These are phyloP conservation scores for Tichodroma muraria DNA, from an alignment of 2,113 vertebrate genomes.

Conservation along the genomic window DNA sequence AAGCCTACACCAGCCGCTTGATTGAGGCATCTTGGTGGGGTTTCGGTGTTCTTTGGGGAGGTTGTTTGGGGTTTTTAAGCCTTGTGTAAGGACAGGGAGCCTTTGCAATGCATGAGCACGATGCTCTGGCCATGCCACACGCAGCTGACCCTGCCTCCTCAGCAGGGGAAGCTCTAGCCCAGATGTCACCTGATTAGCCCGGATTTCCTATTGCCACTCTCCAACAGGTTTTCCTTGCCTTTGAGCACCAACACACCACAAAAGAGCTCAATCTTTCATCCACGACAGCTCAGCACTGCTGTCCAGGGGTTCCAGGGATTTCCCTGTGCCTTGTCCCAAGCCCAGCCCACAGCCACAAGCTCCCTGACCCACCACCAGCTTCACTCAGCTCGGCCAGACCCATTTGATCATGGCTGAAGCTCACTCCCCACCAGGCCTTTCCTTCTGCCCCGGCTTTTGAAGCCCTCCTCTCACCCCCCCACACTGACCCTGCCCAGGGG, in stretches of 20 bases:
- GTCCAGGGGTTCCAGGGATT: background rate
- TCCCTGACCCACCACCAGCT: fast-evolving
- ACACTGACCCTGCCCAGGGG: background rate
- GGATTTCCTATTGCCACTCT: fast-evolving
- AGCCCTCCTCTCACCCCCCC: background rate
- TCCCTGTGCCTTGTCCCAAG: fast-evolving
- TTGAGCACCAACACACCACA: background rate
- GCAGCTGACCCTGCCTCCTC: no score
- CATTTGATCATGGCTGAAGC: fast-evolving
- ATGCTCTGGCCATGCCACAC: fast-evolving
- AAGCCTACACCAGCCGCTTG: background rate
- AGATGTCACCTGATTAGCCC: fast-evolving
- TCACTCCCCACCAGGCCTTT: fast-evolving
- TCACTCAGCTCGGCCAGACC: fast-evolving
- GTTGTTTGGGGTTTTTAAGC: background rate
- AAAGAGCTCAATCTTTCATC: background rate
- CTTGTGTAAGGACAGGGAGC: background rate
- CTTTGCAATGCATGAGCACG: background rate
- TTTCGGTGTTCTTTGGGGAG: fast-evolving
- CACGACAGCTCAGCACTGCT: fast-evolving
- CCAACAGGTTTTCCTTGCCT: no score
- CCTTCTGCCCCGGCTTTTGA: no score
- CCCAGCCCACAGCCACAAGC: background rate
- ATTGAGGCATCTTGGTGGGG: fast-evolving
- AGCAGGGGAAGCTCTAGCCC: no score